These are phyloP conservation scores for Hetaerina titia DNA, from an alignment of 2,888 invertebrate species.

Conservation along the genomic window DNA sequence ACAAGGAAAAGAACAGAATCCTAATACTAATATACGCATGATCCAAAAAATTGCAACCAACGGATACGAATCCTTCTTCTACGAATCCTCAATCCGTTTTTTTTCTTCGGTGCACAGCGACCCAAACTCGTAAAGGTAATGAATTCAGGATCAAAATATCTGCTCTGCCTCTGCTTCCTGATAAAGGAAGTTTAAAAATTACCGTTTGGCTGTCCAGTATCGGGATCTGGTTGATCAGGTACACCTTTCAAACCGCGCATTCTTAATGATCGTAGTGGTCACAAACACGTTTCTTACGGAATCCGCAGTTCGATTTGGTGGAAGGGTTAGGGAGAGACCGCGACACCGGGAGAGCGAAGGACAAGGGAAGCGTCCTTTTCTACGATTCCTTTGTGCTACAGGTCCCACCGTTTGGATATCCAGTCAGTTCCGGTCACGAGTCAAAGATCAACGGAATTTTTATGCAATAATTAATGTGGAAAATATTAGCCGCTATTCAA, in stretches of 20 bases:
- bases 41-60: too few species aligned
- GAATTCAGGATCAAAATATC: not conserved
- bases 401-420: constrained; percentile 46
- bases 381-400: constrained; percentile 30
- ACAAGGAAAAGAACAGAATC: too few species aligned
- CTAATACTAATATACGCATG: too few species aligned
- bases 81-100: not conserved
- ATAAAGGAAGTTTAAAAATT: not conserved
- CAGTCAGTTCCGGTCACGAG: constrained; percentile 54
- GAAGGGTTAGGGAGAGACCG: not conserved
- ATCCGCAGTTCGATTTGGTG: not conserved
- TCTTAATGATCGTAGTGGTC: constrained; percentile 1
- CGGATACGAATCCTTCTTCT: too few species aligned
- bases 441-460: constrained; percentile 64
- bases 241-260: constrained; percentile 8
- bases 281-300: constrained; percentile 45
- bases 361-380: not conserved
- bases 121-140: not conserved
- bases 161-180: not conserved
- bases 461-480: constrained; percentile 64
- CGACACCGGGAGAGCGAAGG: not conserved
- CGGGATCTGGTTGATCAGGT: constrained; percentile 16
- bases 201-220: not conserved
- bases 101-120: not conserved
- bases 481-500: constrained; percentile 43